Conservation (phyloP, 1,140 invertebrate genomes). For the Lepidurus couesii region DNA sequence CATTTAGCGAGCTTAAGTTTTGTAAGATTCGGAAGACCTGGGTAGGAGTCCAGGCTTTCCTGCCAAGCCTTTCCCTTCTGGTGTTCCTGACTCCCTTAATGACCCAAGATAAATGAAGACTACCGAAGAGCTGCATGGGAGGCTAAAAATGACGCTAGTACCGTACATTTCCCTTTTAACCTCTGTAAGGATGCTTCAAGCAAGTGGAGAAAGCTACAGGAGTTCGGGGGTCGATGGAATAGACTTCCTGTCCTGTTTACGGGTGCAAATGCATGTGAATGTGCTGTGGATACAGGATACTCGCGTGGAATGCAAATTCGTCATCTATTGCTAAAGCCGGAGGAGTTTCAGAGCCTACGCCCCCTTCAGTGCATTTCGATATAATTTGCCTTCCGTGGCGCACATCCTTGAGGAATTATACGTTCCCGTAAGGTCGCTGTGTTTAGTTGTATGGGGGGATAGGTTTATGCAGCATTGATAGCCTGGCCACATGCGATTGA, state of each 20-base stretch:
- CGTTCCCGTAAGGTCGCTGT: not conserved
- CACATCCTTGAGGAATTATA: too few relatives aligned
- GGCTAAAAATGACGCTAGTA: too few relatives aligned
- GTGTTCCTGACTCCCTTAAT: not conserved
- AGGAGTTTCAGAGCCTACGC: not conserved
- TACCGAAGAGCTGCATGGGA: too few relatives aligned
- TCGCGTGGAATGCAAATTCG: not conserved
- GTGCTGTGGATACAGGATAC: too few relatives aligned
- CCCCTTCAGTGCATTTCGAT: not conserved
- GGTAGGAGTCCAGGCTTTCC: not conserved
- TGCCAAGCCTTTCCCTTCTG: not conserved
- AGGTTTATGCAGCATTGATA: not conserved
- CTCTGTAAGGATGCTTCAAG: too few relatives aligned
- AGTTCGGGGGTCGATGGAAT: too few relatives aligned
- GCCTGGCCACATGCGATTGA: not conserved
- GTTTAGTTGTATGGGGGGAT: not conserved
- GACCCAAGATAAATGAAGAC: not conserved
- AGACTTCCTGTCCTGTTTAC: too few relatives aligned
- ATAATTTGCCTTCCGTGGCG: not conserved
- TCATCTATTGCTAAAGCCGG: not conserved
- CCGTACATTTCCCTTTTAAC: too few relatives aligned
- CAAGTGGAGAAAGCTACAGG: too few relatives aligned
- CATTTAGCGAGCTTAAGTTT: not conserved
- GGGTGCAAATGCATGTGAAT: too few relatives aligned
- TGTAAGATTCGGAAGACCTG: not conserved